Evolutionary conservation across 1,140 invertebrate species (phyloP).

Genomic region (Aphis gossypii): DNA sequence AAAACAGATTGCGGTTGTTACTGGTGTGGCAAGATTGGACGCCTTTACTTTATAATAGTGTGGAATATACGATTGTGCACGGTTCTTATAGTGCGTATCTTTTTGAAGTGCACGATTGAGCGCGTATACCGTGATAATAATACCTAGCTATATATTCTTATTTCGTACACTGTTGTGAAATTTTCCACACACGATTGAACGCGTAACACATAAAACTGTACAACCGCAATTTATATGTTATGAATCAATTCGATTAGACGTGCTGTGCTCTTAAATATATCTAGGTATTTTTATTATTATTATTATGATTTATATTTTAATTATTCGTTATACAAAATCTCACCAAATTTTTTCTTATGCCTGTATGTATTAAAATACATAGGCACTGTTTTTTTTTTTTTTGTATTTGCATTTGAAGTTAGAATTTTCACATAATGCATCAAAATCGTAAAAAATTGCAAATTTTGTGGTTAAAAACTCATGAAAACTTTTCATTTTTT

Average conservation of each 20-base stretch:
- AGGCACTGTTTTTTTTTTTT: too few relatives aligned
- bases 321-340: too few relatives aligned
- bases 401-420: too few relatives aligned
- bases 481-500: too few relatives aligned
- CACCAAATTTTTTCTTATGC: too few relatives aligned
- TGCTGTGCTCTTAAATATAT: not conserved
- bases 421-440: too few relatives aligned
- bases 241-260: not conserved
- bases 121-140: not conserved
- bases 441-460: too few relatives aligned
- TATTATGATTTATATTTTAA: not conserved
- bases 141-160: not conserved
- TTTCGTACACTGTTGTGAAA: not conserved
- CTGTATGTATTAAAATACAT: too few relatives aligned
- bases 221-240: not conserved
- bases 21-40: not conserved
- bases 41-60: not conserved
- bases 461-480: too few relatives aligned
- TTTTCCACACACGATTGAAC: not conserved
- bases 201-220: not conserved
- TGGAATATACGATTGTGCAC: not conserved
- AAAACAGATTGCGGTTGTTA: not conserved
- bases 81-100: not conserved
- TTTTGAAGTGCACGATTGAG: not conserved
- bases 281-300: not conserved